These are phyloP conservation scores for Notothenia coriiceps DNA, from an alignment of 2,113 vertebrate genomes.

Conservation along the genomic window DNA sequence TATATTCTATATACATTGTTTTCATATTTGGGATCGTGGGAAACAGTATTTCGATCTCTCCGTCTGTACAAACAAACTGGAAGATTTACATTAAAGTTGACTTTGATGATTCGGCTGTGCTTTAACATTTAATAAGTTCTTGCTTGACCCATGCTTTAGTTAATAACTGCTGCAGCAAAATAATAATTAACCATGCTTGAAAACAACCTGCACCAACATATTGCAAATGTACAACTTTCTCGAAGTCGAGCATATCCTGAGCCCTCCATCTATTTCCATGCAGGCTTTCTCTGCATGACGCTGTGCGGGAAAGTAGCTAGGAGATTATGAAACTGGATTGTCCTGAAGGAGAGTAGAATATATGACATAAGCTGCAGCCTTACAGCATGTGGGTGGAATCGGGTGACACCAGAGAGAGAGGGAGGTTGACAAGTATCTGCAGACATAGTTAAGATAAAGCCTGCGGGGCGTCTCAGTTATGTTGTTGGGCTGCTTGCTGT, in stretches of 20 bases:
- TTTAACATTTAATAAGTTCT: too few species aligned
- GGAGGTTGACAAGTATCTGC: background rate
- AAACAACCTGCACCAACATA: slow-evolving; percentile 8
- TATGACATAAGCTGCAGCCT: slow-evolving; percentile 21
- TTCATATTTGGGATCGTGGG: too few species aligned
- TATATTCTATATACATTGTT: too few species aligned
- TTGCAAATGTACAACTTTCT: background rate
- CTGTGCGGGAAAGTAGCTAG: slow-evolving; percentile 41
- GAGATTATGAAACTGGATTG: slow-evolving; percentile 38
- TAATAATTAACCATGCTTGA: background rate
- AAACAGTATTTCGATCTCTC: too few species aligned
- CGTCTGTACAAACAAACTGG: too few species aligned
- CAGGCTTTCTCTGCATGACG: slow-evolving; percentile 30
- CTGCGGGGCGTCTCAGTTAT: slow-evolving; percentile 8
- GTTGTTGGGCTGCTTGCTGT: slow-evolving; percentile 3
- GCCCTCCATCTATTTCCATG: slow-evolving; percentile 37
- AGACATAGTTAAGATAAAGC: slow-evolving; percentile 34
- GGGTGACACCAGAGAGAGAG: slow-evolving; percentile 20
- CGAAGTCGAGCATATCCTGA: slow-evolving; percentile 10
- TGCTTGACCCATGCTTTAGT: too few species aligned
- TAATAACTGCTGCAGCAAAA: background rate
- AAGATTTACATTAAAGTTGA: too few species aligned
- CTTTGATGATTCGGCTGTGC: too few species aligned
- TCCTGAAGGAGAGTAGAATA: slow-evolving; percentile 29
- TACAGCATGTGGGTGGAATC: slow-evolving; percentile 11